Percentiles rank a stretch among this genome's conserved stretches.
Evolutionary conservation across 2,888 invertebrate genomes (phyloP).

Genomic region (Synergus laeviventris): DNA sequence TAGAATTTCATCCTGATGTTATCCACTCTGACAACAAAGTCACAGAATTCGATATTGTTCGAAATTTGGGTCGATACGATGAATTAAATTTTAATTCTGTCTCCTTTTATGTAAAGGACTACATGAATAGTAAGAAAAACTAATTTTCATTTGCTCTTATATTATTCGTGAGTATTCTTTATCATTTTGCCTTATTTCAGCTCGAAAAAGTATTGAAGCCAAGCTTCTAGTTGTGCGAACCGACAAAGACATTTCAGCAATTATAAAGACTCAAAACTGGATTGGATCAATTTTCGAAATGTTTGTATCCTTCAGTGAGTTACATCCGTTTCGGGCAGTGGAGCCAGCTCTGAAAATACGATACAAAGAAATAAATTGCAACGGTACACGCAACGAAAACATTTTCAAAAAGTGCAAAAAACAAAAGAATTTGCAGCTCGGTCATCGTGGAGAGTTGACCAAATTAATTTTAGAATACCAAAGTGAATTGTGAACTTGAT

Average conservation of each 20-base stretch:
- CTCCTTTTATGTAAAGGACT: conserved; percentile 91
- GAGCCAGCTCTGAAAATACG: conserved; percentile 86
- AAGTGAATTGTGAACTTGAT: conserved; percentile 46
- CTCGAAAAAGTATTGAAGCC: conserved; percentile 52
- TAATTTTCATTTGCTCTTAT: conserved; percentile 30
- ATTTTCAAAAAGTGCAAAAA: conserved; percentile 63
- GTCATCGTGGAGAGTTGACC: conserved; percentile 79
- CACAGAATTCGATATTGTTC: conserved; percentile 82
- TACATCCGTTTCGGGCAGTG: conserved; percentile 87
- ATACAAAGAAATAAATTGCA: conserved; percentile 75
- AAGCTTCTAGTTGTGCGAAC: conserved; percentile 80
- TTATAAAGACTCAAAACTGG: conserved; percentile 76
- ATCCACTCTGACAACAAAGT: conserved; percentile 74
- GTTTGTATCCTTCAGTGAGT: conserved; percentile 82
- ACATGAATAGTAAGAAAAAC: conserved; percentile 80
- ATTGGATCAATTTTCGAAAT: conserved; percentile 82
- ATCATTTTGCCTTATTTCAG: conserved; percentile 52
- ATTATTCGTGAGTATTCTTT: neutral
- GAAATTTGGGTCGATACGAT: conserved; percentile 89
- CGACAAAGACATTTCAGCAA: conserved; percentile 81
- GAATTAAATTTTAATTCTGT: conserved; percentile 83
- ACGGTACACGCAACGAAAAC: conserved; percentile 62
- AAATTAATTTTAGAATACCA: conserved; percentile 78
- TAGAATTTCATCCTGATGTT: conserved; percentile 88
- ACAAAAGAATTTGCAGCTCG: conserved; percentile 71